Percentiles rank a stretch among this genome's conserved stretches.
Conservation (phyloP, 2,888 invertebrate genomes). For the Heliconius cydno region DNA sequence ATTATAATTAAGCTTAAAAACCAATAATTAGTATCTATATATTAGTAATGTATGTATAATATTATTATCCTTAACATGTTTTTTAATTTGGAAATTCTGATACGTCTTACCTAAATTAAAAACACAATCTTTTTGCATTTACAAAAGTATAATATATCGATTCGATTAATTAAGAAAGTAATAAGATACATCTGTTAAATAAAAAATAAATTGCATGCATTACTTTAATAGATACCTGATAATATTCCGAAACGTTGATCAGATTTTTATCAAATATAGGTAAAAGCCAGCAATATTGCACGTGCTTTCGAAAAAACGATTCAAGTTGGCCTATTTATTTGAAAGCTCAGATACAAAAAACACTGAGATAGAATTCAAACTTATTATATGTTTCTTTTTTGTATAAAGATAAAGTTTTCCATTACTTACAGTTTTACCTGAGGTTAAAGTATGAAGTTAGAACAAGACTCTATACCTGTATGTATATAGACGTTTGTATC, state of each 20-base stretch:
- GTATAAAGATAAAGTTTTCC: not conserved
- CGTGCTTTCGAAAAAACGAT: conserved; percentile 1
- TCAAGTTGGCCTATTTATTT: conserved; percentile 16
- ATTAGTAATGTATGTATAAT: too few species aligned
- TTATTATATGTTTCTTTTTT: not conserved
- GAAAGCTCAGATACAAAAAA: conserved; percentile 12
- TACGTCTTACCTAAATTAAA: too few species aligned
- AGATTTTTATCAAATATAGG: conserved; percentile 22
- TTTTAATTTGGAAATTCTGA: too few species aligned
- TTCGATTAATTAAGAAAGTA: not conserved
- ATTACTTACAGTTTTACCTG: not conserved
- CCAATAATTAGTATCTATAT: too few species aligned
- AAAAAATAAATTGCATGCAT: conserved; percentile 5
- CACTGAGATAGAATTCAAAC: conserved; percentile 2
- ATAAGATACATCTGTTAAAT: not conserved
- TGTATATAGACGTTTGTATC: conserved; percentile 15
- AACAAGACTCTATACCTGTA: not conserved
- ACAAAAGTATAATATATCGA: not conserved
- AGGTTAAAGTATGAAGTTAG: not conserved
- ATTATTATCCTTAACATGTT: too few species aligned
- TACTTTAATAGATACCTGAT: not conserved
- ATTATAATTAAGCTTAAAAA: too few species aligned
- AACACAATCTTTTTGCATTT: too few species aligned
- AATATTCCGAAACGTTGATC: conserved; percentile 17
- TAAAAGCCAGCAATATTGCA: conserved; percentile 17